Percentiles rank a stretch among this genome's conserved stretches.
These are phyloP conservation scores for Rugalucina vietnamica DNA, from an alignment of 2,888 invertebrate genomes.

Conservation along the genomic window DNA sequence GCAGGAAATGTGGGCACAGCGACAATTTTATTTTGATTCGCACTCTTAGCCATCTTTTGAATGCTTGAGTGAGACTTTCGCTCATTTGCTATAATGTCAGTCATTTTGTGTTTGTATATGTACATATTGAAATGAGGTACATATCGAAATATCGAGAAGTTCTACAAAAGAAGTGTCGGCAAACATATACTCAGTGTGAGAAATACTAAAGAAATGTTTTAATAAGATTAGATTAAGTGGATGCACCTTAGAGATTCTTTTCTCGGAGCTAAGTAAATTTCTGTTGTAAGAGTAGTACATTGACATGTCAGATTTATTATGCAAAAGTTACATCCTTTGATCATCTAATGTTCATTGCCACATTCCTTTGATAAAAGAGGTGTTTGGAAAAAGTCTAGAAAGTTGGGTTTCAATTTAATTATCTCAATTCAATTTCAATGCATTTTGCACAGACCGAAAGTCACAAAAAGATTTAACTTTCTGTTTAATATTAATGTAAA, in stretches of 20 bases:
- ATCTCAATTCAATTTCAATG: background rate
- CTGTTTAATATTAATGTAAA: conserved; percentile 10
- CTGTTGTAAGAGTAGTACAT: conserved; percentile 5
- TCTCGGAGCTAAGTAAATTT: conserved; percentile 3
- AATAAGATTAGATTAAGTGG: conserved; percentile 20
- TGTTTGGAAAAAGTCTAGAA: conserved; percentile 19
- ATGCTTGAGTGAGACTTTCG: conserved; percentile 12
- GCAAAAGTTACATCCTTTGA: conserved; percentile 37
- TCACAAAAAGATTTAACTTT: conserved; percentile 9
- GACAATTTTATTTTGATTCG: conserved; percentile 17
- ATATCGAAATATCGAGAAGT: background rate
- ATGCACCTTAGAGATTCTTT: background rate
- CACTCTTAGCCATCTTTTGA: background rate
- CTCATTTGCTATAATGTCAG: conserved; percentile 12
- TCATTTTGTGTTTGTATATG: conserved; percentile 10
- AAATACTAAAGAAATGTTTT: conserved; percentile 18
- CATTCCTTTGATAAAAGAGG: conserved; percentile 20
- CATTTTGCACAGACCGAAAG: conserved; percentile 12
- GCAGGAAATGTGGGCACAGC: no score
- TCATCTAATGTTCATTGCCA: conserved; percentile 5
- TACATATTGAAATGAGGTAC: conserved; percentile 27
- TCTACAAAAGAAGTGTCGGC: conserved; percentile 12
- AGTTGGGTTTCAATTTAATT: background rate
- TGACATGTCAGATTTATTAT: conserved; percentile 30
- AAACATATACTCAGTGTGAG: background rate